Evolutionary conservation across 2,797 vertebrate genomes (phyloP).

Genomic region (Pangasius mekongensis): DNA sequence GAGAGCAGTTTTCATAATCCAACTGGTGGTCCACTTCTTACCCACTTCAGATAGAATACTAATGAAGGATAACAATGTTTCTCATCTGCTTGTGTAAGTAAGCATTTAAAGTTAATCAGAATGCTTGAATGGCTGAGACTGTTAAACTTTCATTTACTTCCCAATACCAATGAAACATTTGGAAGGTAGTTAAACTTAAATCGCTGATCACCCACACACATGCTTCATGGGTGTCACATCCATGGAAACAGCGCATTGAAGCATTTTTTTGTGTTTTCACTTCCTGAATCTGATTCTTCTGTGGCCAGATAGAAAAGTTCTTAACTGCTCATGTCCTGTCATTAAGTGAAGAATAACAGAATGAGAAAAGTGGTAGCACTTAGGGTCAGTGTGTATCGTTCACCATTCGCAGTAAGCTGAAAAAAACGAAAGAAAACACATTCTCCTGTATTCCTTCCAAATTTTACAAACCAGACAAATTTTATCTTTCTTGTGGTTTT

Average conservation of each 20-base stretch:
- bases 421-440: not conserved
- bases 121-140: not conserved
- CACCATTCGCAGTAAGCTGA: not conserved
- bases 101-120: conserved; percentile 27
- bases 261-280: not conserved
- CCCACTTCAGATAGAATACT: conserved; percentile 12
- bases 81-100: not conserved
- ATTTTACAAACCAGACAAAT: not conserved
- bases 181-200: not conserved
- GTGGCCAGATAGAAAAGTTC: not conserved
- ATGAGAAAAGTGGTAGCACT: not conserved
- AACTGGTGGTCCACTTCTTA: conserved; percentile 30
- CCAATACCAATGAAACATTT: not conserved
- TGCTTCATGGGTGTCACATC: not conserved
- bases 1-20: conserved; percentile 27
- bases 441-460: not conserved
- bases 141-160: not conserved
- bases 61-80: conserved; percentile 21
- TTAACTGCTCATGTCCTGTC: not conserved
- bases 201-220: not conserved
- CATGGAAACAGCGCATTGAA: not conserved
- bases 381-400: not conserved
- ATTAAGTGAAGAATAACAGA: not conserved
- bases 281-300: conserved; percentile 2
- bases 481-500: not conserved